Percentiles rank a stretch among this genome's conserved stretches.
Conservation (phyloP, 2,797 vertebrate genomes). For the Cuculus canorus region DNA sequence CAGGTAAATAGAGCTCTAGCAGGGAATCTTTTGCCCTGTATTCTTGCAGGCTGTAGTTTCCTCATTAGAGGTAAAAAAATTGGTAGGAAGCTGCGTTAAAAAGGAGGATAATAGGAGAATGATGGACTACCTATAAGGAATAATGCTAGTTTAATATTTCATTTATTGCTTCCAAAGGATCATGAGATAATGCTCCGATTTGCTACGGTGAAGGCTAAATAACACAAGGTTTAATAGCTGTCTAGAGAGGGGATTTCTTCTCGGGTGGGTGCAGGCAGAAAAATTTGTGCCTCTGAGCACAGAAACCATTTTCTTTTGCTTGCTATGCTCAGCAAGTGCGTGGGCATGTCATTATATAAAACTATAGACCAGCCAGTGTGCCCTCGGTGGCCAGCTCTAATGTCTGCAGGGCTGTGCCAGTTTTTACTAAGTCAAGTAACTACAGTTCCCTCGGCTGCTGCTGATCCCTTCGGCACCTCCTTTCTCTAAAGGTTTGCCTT, state of each 20-base stretch:
- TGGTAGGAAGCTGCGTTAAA: not conserved
- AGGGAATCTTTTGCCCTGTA: not conserved
- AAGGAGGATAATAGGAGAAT: not conserved
- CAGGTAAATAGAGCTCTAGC: not conserved
- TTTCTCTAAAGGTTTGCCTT: not conserved
- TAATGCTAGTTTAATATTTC: not conserved
- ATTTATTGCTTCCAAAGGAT: slow-evolving; percentile 24
- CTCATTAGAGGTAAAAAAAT: not conserved
- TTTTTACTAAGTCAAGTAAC: not conserved
- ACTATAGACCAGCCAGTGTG: not conserved
- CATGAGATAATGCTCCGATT: not conserved
- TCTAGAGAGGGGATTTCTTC: not conserved
- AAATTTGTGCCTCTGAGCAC: not conserved
- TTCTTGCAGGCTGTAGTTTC: not conserved
- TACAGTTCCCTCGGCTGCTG: not conserved
- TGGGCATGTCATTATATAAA: not conserved
- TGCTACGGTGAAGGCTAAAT: not conserved
- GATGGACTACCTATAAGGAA: not conserved
- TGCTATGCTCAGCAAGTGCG: not conserved
- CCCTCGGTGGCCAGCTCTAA: rapidly evolving
- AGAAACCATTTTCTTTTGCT: not conserved
- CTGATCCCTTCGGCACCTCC: not conserved
- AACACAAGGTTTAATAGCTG: not conserved
- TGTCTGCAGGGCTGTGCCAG: not conserved
- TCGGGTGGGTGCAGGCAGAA: not conserved